Base-by-base conservation (phyloP, 1,140 invertebrate species). In the Popillia japonica region DNA sequence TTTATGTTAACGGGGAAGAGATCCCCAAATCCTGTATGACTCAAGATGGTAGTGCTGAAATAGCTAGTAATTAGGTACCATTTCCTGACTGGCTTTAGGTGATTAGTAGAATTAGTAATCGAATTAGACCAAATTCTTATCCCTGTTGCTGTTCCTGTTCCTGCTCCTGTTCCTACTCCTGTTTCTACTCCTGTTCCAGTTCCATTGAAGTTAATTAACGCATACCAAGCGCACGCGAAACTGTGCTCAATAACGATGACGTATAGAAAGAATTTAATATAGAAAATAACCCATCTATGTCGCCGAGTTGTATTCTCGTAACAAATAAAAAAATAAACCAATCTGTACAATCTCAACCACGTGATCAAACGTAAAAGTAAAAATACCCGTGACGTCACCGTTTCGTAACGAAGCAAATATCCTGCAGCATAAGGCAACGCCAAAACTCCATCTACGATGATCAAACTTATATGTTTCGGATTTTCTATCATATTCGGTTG, bases 11-110 rank as follows among this genome's bases (percentile, higher is more conserved):
- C 59, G 1, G 55, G 55, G 2, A 55, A 2, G 40, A 76, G 17
- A 61, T 76, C 75, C 61, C 75, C 75, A 76, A 76, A 61, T 59
- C 75, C 75, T 14, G 20, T 72, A 10, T 72, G 68, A 14, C 22
- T 72, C 14, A 77, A 42, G 7, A 17, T 72, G 20, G 2, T 72
- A 14, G 48, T 40, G 34, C 34, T 42, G 42, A 42, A 42, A 44
- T 72, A 77, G 27, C 11, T 72, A 22, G 27, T 8, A 7, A 74
- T 48, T n/a, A 78, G 55, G n/a, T 77, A 74, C 41, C 77, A 73
- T 55, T 78, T 10, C 0, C 27, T 10, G 40, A 55, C 9, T 14
- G 41, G 68, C 3, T 55, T 74, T 0, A 44, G 48, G 17, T 48
- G 59, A 48, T 17, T n/a, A 20, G 74, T 22, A 20, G 11, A 14